phyloP scores from a whole-genome alignment of 2,888 invertebrate genomes.

The Drosophila maculinotata region DNA sequence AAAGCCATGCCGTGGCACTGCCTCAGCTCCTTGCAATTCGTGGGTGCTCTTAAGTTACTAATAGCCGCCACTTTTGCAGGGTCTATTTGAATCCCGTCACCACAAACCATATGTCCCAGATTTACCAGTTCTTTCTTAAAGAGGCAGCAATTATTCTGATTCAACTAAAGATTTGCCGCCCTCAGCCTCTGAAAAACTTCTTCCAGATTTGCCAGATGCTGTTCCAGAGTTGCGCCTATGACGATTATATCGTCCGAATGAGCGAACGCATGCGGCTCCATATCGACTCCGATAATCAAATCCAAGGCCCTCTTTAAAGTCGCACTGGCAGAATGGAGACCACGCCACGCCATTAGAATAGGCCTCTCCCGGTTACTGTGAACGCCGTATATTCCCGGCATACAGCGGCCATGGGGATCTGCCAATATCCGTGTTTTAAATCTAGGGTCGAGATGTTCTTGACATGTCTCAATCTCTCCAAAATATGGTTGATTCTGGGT shows the following conservation, averaged over 20 bases:
- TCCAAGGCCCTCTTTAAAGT: background rate
- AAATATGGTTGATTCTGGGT: too few species aligned
- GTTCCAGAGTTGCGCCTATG: background rate
- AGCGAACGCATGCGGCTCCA: too few species aligned
- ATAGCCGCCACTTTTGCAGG: background rate
- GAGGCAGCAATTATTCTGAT: background rate
- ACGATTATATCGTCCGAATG: background rate
- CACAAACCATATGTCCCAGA: constrained; percentile 3
- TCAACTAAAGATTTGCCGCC: background rate
- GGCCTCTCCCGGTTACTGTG: background rate
- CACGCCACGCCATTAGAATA: too few species aligned
- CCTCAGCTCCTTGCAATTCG: background rate
- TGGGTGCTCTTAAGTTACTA: background rate
- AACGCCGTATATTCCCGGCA: background rate
- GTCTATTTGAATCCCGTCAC: background rate
- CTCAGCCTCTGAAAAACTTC: background rate
- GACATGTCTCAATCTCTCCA: too few species aligned
- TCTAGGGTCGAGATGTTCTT: too few species aligned
- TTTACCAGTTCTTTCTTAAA: background rate
- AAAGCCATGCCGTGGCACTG: constrained; percentile 10
- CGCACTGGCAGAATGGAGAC: background rate
- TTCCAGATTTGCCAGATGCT: background rate
- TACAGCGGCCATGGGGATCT: background rate
- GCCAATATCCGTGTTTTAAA: too few species aligned
- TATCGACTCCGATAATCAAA: background rate